Evolutionary conservation across 2,888 invertebrate species (phyloP).

Genomic region (Tortrix viridana): DNA sequence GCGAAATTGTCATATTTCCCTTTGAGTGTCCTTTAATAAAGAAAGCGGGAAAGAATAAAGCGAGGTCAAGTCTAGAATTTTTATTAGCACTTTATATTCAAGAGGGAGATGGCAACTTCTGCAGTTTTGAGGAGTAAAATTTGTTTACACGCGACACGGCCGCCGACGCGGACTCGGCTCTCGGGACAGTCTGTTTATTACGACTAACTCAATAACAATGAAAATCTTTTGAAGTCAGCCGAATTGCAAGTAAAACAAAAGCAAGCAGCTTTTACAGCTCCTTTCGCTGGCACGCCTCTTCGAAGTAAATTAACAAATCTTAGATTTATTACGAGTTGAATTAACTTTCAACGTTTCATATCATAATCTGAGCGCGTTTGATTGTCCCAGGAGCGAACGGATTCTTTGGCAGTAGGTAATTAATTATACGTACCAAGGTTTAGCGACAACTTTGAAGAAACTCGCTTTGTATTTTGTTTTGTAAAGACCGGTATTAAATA

Average conservation of each 20-base stretch:
- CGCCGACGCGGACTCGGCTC: conserved; percentile 42
- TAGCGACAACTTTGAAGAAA: conserved; percentile 60
- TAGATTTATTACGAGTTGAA: conserved; percentile 74
- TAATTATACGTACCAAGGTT: conserved; percentile 70
- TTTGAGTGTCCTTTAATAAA: conserved; percentile 69
- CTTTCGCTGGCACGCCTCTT: conserved; percentile 50
- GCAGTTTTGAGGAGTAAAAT: conserved; percentile 51
- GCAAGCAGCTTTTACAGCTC: conserved; percentile 65
- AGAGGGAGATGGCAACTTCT: conserved; percentile 49
- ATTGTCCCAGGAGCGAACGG: conserved; percentile 58
- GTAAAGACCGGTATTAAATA: conserved; percentile 54
- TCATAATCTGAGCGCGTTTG: conserved; percentile 76
- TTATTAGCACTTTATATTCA: conserved; percentile 65
- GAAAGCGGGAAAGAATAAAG: conserved; percentile 58
- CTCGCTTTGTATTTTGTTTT: conserved; percentile 55
- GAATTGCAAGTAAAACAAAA: conserved; percentile 63
- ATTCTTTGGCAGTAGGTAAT: conserved; percentile 57
- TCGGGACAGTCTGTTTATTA: conserved; percentile 56
- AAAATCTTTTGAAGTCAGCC: conserved; percentile 64
- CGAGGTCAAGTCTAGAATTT: conserved; percentile 62
- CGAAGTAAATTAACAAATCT: conserved; percentile 73
- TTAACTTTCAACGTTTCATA: conserved; percentile 78
- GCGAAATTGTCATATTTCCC: conserved; percentile 76
- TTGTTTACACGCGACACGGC: conserved; percentile 54
- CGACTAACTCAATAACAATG: conserved; percentile 60